Conservation (phyloP, 1,140 invertebrate genomes). For the Drosophila quadrilineata region DNA sequence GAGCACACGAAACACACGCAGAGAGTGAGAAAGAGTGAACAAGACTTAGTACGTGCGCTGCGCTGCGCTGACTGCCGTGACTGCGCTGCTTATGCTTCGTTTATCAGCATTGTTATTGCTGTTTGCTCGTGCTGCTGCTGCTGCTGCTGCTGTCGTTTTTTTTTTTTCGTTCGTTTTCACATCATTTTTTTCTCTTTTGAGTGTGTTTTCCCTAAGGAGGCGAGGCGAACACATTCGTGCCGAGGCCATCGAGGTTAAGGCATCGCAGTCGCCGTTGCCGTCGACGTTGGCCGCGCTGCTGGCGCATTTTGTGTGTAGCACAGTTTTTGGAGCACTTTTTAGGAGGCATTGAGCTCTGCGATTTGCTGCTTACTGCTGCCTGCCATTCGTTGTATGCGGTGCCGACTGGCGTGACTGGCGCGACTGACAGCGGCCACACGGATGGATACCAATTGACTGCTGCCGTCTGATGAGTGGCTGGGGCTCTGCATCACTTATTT, state of each 20-base stretch:
- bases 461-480: not conserved
- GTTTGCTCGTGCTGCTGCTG: slow-evolving; percentile 11
- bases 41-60: not conserved
- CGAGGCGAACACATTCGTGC: slow-evolving; percentile 7
- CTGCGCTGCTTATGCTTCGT: not conserved
- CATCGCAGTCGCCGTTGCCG: slow-evolving; percentile 33
- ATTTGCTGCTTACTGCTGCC: slow-evolving; percentile 61
- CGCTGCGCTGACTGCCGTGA: no score
- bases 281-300: slow-evolving; percentile 8
- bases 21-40: not conserved
- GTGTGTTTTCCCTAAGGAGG: slow-evolving; percentile 21
- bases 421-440: slow-evolving; percentile 30
- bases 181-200: not conserved
- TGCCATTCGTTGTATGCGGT: slow-evolving; percentile 30
- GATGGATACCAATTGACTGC: slow-evolving; percentile 19
- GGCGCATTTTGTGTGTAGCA: no score
- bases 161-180: slow-evolving; percentile 7
- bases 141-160: not conserved
- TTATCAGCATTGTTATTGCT: slow-evolving; percentile 5
- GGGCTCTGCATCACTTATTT: not conserved
- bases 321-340: slow-evolving; percentile 61
- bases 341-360: slow-evolving; percentile 60
- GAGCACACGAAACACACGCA: not conserved
- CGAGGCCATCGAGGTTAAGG: slow-evolving; percentile 31
- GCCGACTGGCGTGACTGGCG: no score